Conservation (phyloP, 1,140 invertebrate species). For the Drosophila ficusphila region DNA sequence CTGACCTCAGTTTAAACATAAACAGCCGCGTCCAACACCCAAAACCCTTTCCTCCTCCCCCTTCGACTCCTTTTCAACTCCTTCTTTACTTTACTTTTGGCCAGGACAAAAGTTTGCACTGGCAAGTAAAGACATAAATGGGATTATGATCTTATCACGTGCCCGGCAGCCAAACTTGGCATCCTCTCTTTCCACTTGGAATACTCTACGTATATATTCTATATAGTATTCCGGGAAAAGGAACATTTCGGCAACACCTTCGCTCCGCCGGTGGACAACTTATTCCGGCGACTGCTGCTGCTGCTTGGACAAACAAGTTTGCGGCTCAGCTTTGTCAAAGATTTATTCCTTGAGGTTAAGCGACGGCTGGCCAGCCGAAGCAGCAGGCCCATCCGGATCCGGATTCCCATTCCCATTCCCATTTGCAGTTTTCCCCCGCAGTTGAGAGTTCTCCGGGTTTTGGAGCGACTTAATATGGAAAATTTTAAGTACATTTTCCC, state of each 20-base stretch:
- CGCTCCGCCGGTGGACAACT: conserved; percentile 8
- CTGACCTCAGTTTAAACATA: conserved; percentile 84
- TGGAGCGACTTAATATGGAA: conserved; percentile 66
- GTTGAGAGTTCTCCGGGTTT: no score
- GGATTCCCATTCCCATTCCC: no score
- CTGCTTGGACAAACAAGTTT: conserved; percentile 79
- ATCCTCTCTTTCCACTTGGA: no score
- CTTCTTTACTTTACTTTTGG: no score
- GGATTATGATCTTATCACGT: conserved; percentile 84
- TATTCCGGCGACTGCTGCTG: background rate
- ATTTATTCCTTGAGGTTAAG: conserved; percentile 83
- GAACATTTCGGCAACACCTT: conserved; percentile 79
- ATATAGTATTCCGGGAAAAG: conserved; percentile 55
- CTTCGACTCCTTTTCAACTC: no score
- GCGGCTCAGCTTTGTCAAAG: conserved; percentile 80
- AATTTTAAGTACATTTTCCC: conserved; percentile 69
- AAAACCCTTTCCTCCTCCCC: background rate
- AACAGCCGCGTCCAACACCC: conserved; percentile 65
- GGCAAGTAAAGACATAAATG: conserved; percentile 83
- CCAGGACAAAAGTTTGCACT: conserved; percentile 65
- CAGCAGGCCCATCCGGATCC: background rate
- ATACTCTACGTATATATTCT: no score
- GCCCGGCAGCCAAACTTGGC: conserved; percentile 45
- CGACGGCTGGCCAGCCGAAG: conserved; percentile 50
- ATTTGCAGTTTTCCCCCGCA: background rate